Conservation (phyloP, 1,140 invertebrate species). For the Ptiloglossa arizonensis region DNA sequence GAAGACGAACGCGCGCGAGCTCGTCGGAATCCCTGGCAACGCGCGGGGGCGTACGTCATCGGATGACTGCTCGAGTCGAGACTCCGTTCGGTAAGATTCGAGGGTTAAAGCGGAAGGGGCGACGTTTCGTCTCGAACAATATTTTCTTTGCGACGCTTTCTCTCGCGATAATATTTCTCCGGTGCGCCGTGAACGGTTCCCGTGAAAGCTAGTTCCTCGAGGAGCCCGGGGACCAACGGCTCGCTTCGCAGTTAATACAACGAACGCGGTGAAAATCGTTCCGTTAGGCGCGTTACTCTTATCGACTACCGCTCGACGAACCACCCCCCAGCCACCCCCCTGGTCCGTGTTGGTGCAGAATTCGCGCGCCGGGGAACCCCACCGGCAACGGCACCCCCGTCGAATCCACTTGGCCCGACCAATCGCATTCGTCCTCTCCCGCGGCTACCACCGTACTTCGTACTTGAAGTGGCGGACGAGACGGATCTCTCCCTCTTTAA, state of each 20-base stretch:
- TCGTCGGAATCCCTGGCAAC: no score
- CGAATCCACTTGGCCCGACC: conserved; percentile 49
- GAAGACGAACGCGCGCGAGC: no score
- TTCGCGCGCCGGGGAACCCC: conserved; percentile 33
- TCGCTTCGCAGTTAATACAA: conserved; percentile 30
- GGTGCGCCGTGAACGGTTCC: no score
- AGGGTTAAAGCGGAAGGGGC: neutral
- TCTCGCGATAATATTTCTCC: conserved; percentile 30
- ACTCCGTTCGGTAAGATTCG: no score
- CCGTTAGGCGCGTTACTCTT: conserved; percentile 56
- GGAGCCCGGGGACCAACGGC: conserved; percentile 17
- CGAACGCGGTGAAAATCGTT: conserved; percentile 37
- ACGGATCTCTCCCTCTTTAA: conserved; percentile 61
- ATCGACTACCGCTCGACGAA: conserved; percentile 53
- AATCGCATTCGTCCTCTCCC: conserved; percentile 58
- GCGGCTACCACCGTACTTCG: conserved; percentile 38
- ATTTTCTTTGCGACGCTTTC: neutral
- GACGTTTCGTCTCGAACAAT: neutral
- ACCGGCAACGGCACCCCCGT: conserved; percentile 31
- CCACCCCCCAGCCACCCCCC: no score
- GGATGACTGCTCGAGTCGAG: no score
- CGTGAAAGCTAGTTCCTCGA: conserved; percentile 24
- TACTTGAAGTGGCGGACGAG: conserved; percentile 60
- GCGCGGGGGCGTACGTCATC: no score
- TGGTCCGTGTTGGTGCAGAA: conserved; percentile 37